Conservation (phyloP, 2,797 vertebrate genomes). For the Ctenochaetus hawaiiensis region DNA sequence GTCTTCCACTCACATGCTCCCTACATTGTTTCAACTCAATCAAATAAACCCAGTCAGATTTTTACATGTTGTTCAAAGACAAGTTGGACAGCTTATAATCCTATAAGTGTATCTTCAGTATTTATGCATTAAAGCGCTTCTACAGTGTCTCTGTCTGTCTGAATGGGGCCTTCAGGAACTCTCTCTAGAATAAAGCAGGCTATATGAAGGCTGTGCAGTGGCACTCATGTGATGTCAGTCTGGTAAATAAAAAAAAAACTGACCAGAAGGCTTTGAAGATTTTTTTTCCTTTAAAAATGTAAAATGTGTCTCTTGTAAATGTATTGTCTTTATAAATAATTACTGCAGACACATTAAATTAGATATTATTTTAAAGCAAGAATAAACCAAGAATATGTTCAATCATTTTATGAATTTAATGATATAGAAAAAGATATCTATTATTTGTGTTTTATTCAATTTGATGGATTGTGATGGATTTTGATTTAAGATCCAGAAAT, state of each 20-base stretch:
- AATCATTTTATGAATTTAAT: too few relatives aligned
- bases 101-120: constrained; percentile 1
- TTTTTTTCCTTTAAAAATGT: not conserved
- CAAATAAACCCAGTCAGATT: constrained; percentile 3
- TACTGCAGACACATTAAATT: not conserved
- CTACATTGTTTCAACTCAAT: not conserved
- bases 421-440: not conserved
- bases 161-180: not conserved
- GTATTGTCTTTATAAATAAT: not conserved
- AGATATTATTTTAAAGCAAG: too few relatives aligned
- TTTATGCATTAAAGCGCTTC: not conserved
- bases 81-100: not conserved
- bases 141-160: constrained; percentile 11
- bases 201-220: not conserved
- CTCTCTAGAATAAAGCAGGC: not conserved
- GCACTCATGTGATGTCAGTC: constrained; percentile 2
- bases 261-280: not conserved
- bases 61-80: constrained; percentile 7
- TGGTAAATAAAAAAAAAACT: constrained; percentile 3
- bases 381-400: too few relatives aligned
- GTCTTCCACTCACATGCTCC: constrained; percentile 6
- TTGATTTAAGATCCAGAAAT: constrained; percentile 6
- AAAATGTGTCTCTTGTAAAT: not conserved
- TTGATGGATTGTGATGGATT: too few relatives aligned
- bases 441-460: not conserved